Evolutionary conservation across 2,797 vertebrate species (phyloP).

Genomic region (Vireo griseus): DNA sequence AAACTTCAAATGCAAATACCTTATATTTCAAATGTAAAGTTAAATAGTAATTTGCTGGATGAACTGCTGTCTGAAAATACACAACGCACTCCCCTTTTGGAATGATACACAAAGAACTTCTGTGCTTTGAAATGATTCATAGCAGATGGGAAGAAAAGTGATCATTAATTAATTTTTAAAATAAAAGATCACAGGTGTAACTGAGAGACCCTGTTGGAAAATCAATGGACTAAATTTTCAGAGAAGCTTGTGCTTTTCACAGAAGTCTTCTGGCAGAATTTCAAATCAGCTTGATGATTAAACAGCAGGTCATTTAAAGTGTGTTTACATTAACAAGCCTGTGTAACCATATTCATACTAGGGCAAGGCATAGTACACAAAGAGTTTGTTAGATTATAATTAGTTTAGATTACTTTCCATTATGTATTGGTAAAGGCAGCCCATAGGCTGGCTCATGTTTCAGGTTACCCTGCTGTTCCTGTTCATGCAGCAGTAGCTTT

Average conservation of each 20-base stretch:
- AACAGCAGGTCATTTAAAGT: constrained; percentile 14
- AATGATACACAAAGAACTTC: neutral
- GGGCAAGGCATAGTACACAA: constrained; percentile 12
- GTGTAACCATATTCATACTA: neutral
- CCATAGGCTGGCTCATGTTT: neutral
- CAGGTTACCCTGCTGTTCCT: neutral
- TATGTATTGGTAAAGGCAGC: constrained; percentile 23
- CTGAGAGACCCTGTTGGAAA: neutral
- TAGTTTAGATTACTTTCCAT: constrained; percentile 47
- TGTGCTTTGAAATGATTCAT: constrained; percentile 16
- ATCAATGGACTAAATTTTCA: neutral
- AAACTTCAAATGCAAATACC: neutral
- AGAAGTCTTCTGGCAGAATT: neutral
- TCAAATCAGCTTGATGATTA: constrained; percentile 21
- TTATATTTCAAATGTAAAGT: neutral
- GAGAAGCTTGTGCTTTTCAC: neutral
- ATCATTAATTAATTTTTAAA: constrained; percentile 30
- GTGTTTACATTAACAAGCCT: neutral
- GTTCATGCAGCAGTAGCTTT: neutral
- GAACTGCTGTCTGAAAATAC: neutral
- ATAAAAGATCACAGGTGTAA: neutral
- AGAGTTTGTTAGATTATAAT: constrained; percentile 19
- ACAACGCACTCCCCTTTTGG: neutral
- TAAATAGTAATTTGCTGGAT: constrained; percentile 10
- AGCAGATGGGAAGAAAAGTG: neutral